These are phyloP conservation scores for Timandra comae DNA, from an alignment of 2,888 invertebrate species.

Conservation along the genomic window DNA sequence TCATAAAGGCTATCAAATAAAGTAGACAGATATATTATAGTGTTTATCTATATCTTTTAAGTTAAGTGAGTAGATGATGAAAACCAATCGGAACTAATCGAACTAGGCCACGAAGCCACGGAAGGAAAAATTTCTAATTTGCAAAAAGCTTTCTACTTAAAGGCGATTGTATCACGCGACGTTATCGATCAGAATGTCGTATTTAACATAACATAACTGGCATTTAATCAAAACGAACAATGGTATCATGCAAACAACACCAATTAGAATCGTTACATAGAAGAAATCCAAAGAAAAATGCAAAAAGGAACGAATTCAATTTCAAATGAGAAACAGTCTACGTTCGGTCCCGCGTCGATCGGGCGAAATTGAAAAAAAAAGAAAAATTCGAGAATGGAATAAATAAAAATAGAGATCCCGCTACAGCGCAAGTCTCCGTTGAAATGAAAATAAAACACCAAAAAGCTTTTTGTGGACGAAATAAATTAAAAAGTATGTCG, in stretches of 20 bases:
- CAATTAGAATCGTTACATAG: conserved; percentile 67
- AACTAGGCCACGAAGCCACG: conserved; percentile 24
- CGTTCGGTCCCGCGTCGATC: conserved; percentile 70
- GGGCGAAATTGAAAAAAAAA: conserved; percentile 68
- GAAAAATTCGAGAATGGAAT: conserved; percentile 56
- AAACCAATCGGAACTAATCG: no score
- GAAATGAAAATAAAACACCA: conserved; percentile 74
- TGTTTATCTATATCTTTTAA: no score
- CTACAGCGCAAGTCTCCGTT: conserved; percentile 75
- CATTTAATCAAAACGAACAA: conserved; percentile 50
- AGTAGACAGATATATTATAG: no score
- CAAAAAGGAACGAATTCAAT: conserved; percentile 67
- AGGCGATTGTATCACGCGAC: conserved; percentile 54
- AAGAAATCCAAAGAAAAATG: conserved; percentile 54
- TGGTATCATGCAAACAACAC: conserved; percentile 63
- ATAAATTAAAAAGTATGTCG: conserved; percentile 75
- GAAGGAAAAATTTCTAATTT: conserved; percentile 48
- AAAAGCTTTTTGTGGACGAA: conserved; percentile 74
- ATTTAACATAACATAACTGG: conserved; percentile 43
- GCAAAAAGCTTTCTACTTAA: conserved; percentile 57
- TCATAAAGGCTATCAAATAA: no score
- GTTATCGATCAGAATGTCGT: conserved; percentile 47
- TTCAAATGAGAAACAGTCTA: conserved; percentile 72
- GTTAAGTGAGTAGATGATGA: no score
- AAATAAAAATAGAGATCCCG: conserved; percentile 76